Base-by-base conservation (phyloP, 2,113 vertebrate species). In the Gasterosteus aculeatus region DNA sequence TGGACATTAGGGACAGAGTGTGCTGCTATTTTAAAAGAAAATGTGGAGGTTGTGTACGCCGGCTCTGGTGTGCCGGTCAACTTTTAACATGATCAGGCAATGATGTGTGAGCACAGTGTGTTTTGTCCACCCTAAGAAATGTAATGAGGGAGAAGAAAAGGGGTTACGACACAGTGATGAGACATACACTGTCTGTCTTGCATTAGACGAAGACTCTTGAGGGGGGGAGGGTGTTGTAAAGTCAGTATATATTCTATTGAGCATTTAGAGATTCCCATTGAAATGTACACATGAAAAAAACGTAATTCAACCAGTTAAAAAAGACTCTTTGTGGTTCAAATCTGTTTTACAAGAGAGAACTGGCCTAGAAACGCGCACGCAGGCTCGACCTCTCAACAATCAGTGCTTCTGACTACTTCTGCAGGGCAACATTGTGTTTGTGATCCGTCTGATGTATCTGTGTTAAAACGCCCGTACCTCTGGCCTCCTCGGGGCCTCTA, bases 131-230 rank as follows among this genome's bases (percentile, higher is more conserved):
- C 62, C 60, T 73, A 68, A 83, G 73, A 88, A 89, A 90, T 42
- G 26, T 79, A 89, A 89, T 83, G 83, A 87, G 72, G 78, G 77
- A 85, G 89, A 87, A 26, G 72, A 76, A 82, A 84, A 63, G 65
- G 77, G 64, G 76, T 87, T 82, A 84, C 79, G 83, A 86, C 77
- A 83, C 71, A 68, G 53, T 29, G 41, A 22, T 60, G 47, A 26
- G 71, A 80, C 65, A 19, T 39, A 26, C 29, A 68, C 62, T 61
- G 38, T 68, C 73, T 80, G 80, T 64, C 56, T 77, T 47, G 46
- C 4, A 31, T 69, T 49, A 78, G 49, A 62, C 57, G 35, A 61
- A 77, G 47, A 19, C n/a, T 56, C 64, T 35, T 46, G n/a, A n/a
- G 5, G 53, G 11, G 60, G 53, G 19, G 22, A 26, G 22, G 22